Conservation (phyloP, 2,797 vertebrate species). For the Xyrichtys novacula region DNA sequence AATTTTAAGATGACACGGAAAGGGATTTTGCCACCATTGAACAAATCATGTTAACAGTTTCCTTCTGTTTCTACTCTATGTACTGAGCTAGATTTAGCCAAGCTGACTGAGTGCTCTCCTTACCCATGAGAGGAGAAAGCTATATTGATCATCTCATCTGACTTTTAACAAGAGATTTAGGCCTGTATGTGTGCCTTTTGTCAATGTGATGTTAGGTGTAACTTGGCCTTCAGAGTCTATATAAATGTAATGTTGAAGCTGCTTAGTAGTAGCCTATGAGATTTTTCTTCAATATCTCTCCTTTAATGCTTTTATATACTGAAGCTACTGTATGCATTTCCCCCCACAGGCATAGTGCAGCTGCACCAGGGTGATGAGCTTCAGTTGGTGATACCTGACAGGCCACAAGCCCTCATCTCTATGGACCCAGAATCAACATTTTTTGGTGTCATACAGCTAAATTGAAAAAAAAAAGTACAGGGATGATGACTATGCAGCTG, state of each 20-base stretch:
- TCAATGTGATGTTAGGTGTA: neutral
- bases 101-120: neutral
- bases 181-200: no score
- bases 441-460: slow-evolving; percentile 78
- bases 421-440: slow-evolving; percentile 69
- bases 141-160: neutral
- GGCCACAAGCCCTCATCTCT: slow-evolving; percentile 63
- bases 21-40: neutral
- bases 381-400: slow-evolving; percentile 60
- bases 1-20: no score
- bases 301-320: neutral
- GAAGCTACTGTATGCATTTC: no score
- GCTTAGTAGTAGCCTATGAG: neutral
- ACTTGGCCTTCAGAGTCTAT: neutral
- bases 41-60: no score
- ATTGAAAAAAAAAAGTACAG: slow-evolving; percentile 43
- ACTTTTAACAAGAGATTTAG: neutral
- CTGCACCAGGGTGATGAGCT: slow-evolving; percentile 66
- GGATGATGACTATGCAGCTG: slow-evolving; percentile 25
- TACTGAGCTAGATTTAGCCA: slow-evolving; percentile 22
- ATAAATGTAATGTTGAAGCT: neutral
- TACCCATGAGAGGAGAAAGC: neutral
- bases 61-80: slow-evolving; percentile 13
- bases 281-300: neutral
- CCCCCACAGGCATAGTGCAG: slow-evolving; percentile 64